A percentile compares a stretch with the other conserved stretches of the same genome.
phyloP scores from a whole-genome alignment of 2,888 invertebrate genomes.

The Lampropteryx suffumata region DNA sequence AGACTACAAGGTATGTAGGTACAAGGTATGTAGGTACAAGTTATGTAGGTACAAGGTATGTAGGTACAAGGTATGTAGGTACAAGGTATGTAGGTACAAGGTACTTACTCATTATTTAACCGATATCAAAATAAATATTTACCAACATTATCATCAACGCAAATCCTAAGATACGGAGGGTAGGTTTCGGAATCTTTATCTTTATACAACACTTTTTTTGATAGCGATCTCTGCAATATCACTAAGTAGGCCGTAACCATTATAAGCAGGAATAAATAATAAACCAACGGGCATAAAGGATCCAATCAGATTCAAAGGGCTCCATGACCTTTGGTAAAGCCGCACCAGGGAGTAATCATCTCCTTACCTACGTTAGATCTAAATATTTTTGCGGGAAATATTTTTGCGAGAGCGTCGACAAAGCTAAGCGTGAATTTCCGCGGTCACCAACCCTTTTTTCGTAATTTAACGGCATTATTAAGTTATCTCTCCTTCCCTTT shows the following conservation, averaged over 20 bases:
- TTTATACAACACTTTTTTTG: background rate
- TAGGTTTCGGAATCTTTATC: background rate
- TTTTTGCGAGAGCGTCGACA: constrained; percentile 15
- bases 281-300: constrained; percentile 17
- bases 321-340: constrained; percentile 25
- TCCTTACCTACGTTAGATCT: constrained; percentile 14
- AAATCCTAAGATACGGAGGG: background rate
- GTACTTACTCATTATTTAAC: no score
- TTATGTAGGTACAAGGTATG: no score
- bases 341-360: constrained; percentile 21
- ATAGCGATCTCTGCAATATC: constrained; percentile 1
- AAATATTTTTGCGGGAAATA: constrained; percentile 23
- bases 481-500: constrained; percentile 28
- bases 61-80: no score
- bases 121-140: no score
- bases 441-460: constrained; percentile 28
- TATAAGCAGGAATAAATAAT: constrained; percentile 18
- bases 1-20: no score
- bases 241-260: constrained; percentile 6
- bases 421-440: constrained; percentile 24
- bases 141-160: no score
- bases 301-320: constrained; percentile 23
- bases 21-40: no score
- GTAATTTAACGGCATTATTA: constrained; percentile 30
- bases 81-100: no score